Conservation (phyloP, 2,113 vertebrate genomes). For the Microtus ochrogaster region DNA sequence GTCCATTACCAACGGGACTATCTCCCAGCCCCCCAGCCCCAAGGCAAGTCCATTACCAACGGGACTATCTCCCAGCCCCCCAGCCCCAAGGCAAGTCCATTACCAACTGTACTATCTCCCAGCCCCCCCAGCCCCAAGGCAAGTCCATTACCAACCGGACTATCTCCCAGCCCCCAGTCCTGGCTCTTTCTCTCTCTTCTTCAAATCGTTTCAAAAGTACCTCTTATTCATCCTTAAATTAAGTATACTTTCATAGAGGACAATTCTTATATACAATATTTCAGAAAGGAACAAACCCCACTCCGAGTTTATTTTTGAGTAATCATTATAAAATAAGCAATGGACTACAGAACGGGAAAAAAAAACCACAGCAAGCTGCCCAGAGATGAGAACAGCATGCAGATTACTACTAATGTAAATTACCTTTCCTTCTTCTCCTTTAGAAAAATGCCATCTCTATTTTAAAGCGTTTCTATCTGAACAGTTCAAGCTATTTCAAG, state of each 20-base stretch:
- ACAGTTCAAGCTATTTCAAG: constrained; percentile 63
- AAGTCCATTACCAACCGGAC: background rate
- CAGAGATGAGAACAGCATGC: constrained; percentile 45
- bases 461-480: constrained; percentile 66
- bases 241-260: constrained; percentile 30
- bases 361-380: constrained; percentile 57
- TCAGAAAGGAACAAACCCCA: constrained; percentile 44
- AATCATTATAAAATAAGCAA: constrained; percentile 67
- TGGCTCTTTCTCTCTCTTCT: background rate
- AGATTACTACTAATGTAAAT: constrained; percentile 73
- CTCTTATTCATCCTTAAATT: constrained; percentile 26
- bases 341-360: background rate
- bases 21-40: background rate
- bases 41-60: background rate
- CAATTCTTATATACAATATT: constrained; percentile 30
- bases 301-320: constrained; percentile 58
- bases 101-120: too few species aligned
- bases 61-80: too few species aligned
- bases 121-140: background rate
- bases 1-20: too few species aligned
- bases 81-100: background rate
- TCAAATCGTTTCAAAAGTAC: constrained; percentile 40
- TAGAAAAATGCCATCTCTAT: constrained; percentile 65
- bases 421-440: constrained; percentile 53
- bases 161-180: too few species aligned